These are phyloP conservation scores for Argentina silus DNA, from an alignment of 2,797 vertebrate genomes.

Conservation along the genomic window DNA sequence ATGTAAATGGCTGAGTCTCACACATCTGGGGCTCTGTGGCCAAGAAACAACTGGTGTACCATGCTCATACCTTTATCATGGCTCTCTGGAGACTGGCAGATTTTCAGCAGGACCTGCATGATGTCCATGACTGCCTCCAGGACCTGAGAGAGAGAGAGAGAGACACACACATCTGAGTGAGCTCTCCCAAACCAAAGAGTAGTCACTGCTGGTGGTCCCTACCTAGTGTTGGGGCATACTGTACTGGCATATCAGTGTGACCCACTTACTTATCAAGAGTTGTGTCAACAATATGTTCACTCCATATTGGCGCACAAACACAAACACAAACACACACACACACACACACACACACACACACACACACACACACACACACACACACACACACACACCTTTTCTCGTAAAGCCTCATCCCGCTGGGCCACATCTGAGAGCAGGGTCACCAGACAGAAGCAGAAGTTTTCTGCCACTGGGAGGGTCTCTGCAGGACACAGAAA, in stretches of 20 bases:
- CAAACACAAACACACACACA: conserved; percentile 2
- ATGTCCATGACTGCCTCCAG: conserved; percentile 89
- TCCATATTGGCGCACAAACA: not conserved
- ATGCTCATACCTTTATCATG: conserved; percentile 90
- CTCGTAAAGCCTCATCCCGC: conserved; percentile 82
- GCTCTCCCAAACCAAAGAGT: no score
- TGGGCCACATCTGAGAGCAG: conserved; percentile 93
- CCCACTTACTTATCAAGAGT: no score
- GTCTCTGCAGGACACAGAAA: conserved; percentile 71
- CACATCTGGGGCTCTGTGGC: not conserved
- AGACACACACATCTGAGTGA: not conserved
- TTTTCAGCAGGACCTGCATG: conserved; percentile 88
- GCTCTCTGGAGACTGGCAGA: conserved; percentile 86
- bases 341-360: not conserved
- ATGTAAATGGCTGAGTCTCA: not conserved
- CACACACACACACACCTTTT: conserved; percentile 80
- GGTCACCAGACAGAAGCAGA: conserved; percentile 94
- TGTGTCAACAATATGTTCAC: not conserved
- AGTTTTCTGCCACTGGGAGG: conserved; percentile 95
- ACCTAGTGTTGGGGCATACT: no score
- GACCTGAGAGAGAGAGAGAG: conserved; percentile 75
- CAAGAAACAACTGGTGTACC: not conserved
- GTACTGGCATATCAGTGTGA: no score
- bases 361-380: not conserved
- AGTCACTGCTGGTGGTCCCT: no score